Conservation (phyloP, 2,797 vertebrate species). For the Acrossocheilus wenchowensis region DNA sequence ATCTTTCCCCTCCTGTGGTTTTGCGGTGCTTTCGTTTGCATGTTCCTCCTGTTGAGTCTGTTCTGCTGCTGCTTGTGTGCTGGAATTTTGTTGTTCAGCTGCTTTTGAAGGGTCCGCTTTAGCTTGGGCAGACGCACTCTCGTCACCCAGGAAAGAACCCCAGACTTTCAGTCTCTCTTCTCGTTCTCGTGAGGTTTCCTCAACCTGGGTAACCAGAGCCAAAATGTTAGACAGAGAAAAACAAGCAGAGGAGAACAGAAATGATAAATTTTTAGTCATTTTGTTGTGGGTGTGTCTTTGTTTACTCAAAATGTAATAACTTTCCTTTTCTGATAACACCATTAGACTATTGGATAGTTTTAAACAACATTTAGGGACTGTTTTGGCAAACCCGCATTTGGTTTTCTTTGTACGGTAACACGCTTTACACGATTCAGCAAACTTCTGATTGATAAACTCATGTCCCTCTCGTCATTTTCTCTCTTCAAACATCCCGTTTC, state of each 20-base stretch:
- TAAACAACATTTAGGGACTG: not conserved
- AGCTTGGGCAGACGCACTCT: conserved; percentile 56
- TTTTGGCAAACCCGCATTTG: not conserved
- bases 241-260: not conserved
- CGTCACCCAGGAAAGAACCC: conserved; percentile 82
- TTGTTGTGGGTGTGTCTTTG: not conserved
- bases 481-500: not conserved
- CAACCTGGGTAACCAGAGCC: conserved; percentile 77
- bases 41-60: not conserved
- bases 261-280: not conserved
- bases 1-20: conserved; percentile 59
- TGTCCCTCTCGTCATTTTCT: not conserved
- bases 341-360: not conserved
- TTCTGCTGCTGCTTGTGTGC: conserved; percentile 35
- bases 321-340: not conserved
- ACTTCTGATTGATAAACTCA: not conserved
- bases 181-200: conserved; percentile 92
- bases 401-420: not conserved
- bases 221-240: not conserved
- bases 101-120: conserved; percentile 53
- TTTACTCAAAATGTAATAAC: not conserved
- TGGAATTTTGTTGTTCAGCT: conserved; percentile 52
- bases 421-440: not conserved
- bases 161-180: conserved; percentile 94
- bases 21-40: conserved; percentile 44